Base-by-base conservation (phyloP, 2,113 vertebrate genomes). In the Bolborhynchus lineola region DNA sequence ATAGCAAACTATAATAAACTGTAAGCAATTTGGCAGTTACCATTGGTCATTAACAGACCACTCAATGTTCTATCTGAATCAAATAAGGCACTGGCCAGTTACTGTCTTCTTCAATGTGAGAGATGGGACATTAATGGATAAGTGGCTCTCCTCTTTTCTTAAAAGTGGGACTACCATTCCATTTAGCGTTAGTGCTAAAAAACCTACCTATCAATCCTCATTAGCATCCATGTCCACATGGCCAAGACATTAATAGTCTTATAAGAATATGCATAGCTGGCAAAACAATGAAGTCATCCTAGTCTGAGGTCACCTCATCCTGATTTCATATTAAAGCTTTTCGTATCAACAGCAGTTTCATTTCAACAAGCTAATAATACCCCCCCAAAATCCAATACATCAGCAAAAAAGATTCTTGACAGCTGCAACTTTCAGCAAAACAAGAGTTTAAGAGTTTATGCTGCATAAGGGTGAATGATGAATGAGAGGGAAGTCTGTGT, bases 321-420 rank as follows among this genome's bases (percentile, higher is more conserved):
- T 92, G 64, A 83, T 95, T 97, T 92, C 94, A 55, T 50, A 92
- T 93, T 69, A 80, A 93, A 88, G 79, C 63, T 95, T 94, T 94
- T 84, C 8, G 5, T 95, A 94, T 70, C 77, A 92, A 86, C 94
- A 97, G 95, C 95, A 96, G 96, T 97, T 96, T 97, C 92, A 92
- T 95, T 96, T 97, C 92, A 94, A 78, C 86, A 93, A 78, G 86
- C 72, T 95, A 97, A 95, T 96, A 96, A 97, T 94, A 97, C 10
- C 72, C 33, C 46, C 42, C 55, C 75, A 95, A 95, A 96, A 46
- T 3, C 37, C 91, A 92, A 50, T 62, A 83, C 81, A 93, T 96
- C 96, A 97, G 95, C 95, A 96, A 85, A 95, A 92, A 96, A 92
- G 60, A 83, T 68, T 81, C 47, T 92, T 17, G 42, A 81, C 92